Evolutionary conservation across 2,113 vertebrate species (phyloP).

Genomic region (Microcebus ravelobensis): DNA sequence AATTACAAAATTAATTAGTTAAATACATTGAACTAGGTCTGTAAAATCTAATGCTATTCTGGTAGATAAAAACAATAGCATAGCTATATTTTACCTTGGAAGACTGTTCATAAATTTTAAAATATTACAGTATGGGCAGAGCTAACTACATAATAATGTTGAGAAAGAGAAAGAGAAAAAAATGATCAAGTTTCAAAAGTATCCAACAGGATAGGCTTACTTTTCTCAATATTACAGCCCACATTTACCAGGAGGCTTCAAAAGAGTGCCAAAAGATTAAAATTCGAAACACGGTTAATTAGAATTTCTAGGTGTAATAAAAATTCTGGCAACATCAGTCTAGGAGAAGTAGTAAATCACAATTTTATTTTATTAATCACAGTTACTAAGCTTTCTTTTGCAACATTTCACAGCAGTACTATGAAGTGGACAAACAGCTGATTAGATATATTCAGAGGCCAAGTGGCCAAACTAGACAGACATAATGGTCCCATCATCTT

Average conservation of each 20-base stretch:
- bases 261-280: neutral
- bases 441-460: neutral
- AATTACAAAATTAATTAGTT: neutral
- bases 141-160: neutral
- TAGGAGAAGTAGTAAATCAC: neutral
- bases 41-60: neutral
- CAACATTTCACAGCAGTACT: neutral
- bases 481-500: neutral
- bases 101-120: neutral
- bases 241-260: neutral
- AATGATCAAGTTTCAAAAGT: neutral
- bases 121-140: neutral
- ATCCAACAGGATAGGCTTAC: neutral
- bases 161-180: neutral
- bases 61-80: neutral
- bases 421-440: neutral
- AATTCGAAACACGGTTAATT: neutral
- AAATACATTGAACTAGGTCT: neutral
- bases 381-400: neutral
- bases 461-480: neutral
- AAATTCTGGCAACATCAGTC: neutral
- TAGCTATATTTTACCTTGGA: neutral
- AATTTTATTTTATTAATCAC: neutral
- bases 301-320: neutral
- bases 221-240: neutral